Evolutionary conservation across 2,113 vertebrate genomes (phyloP), one percentile per base, ranked within the genome.

Genomic region (Trinectes maculatus): DNA sequence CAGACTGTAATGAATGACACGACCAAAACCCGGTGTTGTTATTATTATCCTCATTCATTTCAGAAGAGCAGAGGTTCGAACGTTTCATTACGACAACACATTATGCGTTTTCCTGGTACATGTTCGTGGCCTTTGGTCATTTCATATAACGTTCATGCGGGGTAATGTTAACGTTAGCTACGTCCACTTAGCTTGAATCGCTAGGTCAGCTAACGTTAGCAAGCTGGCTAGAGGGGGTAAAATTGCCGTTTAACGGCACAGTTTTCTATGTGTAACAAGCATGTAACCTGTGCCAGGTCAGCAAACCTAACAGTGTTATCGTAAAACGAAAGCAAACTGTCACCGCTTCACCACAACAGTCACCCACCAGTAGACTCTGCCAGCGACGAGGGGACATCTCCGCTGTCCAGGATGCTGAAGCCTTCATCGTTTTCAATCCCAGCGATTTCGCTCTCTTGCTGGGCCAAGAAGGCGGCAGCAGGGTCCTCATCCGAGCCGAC

Each of bases 371-470:
- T 79, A 2, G 55, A 57, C 53, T 92, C 90, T 62, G 59, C 48
- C 4, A 97, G 76, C 26, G 90, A 93, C 16, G 90, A 80, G 1
- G 96, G 95, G 8, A 96, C 87, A 6, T 95, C 94, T 87, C 96
- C 95, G 54, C 92, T 85, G 91, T 98, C 96, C 78, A 98, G 91
- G 91, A 98, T 97, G 89, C 90, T 93, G 92, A 94, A 96, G 61
- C 94, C 96, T 80, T 95, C 94, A 75, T 95, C 95, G 82, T 94
- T 96, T 86, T 98, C 96, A 21, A 98, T 97, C 57, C 95, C 96
- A 26, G 95, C 95, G 61, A 97, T 96, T 86, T 98, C 96, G 68
- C 92, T 95, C 85, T 98, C 95, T 73, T 98, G 96, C 85, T 98
- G 96, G 49, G 95, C 95, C 88, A 97, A 62, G 75, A 97, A 97